Evolutionary conservation across 2,113 vertebrate species (phyloP).

Genomic region (Rana temporaria): DNA sequence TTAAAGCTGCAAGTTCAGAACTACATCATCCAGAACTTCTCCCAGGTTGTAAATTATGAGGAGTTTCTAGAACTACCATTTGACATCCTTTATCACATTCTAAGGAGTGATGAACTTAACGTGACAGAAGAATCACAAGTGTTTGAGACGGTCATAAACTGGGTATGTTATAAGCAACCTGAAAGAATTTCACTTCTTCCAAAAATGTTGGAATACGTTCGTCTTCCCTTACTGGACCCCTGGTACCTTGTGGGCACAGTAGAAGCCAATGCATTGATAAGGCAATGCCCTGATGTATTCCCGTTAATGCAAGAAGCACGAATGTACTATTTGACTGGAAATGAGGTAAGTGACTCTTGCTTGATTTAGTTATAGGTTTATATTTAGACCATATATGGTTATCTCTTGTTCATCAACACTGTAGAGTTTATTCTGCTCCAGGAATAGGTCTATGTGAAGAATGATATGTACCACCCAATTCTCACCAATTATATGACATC

Average conservation of each 20-base stretch:
- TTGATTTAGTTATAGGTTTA: not conserved
- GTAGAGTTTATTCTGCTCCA: no score
- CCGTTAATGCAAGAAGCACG: constrained; percentile 90
- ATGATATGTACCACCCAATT: no score
- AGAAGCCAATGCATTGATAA: constrained; percentile 86
- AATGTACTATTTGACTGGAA: constrained; percentile 90
- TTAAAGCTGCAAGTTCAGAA: constrained; percentile 81
- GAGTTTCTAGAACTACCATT: constrained; percentile 87
- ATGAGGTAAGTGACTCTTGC: constrained; percentile 77
- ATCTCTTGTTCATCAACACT: no score
- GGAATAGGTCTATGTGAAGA: no score
- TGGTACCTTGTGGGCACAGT: constrained; percentile 94
- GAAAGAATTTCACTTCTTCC: constrained; percentile 79
- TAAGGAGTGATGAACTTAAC: constrained; percentile 86
- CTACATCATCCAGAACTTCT: constrained; percentile 89
- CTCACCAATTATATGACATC: no score
- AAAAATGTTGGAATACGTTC: constrained; percentile 78
- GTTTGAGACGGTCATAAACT: constrained; percentile 87
- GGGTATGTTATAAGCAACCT: constrained; percentile 78
- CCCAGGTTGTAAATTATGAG: constrained; percentile 80
- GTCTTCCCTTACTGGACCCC: constrained; percentile 88
- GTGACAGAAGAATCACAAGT: constrained; percentile 89
- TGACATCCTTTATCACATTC: constrained; percentile 77
- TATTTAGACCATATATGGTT: no score
- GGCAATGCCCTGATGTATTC: constrained; percentile 86